Evolutionary conservation across 2,113 vertebrate genomes (phyloP), one percentile per base, ranked within the genome.

Genomic region (Cephalophus harveyi): DNA sequence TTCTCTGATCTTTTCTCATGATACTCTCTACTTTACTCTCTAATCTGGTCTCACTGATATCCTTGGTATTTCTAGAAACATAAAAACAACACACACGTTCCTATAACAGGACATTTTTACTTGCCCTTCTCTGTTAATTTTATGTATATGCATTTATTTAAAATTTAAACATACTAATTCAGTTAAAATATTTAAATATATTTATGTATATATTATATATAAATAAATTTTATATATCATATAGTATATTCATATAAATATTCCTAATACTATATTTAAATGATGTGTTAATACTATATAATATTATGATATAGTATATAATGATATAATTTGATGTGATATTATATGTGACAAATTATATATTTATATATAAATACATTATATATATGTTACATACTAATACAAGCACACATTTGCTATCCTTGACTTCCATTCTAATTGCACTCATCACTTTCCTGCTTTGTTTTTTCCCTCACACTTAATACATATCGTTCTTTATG

Each of bases 361-460:
- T 43, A 43, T 74, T 89, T 71, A 40, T n/a, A 52, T 43, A 55
- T 55, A 55, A 89, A 43, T 8, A 10, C 14, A 59, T 43, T 57
- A n/a, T 17, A 60, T 89, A 71, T 79, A 59, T 55, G 27, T 30
- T 71, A 71, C 5, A 28, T 54, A 13, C 9, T 43, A 55, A 74
- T 13, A 25, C 27, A 74, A 3, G 3, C 52, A 78, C n/a, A 90
- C 27, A n/a, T 36, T n/a, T 6, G 30, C 16, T 54, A 23, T 86
- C 50, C 71, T 30, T 91, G 23, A 78, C 6, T 15, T 6, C 23
- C 13, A 60, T 79, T 84, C 7, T 19, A 89, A 7, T n/a, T 87
- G 3, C 1, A 50, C 13, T 55, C 52, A 54, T 33, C 10, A 90
- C 6, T 6, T 40, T 1, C 0, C 6, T 54, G 2, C 1, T 57